phyloP scores from a whole-genome alignment of 92 coral and sea anemone genomes.

The Micromussa lordhowensis region DNA sequence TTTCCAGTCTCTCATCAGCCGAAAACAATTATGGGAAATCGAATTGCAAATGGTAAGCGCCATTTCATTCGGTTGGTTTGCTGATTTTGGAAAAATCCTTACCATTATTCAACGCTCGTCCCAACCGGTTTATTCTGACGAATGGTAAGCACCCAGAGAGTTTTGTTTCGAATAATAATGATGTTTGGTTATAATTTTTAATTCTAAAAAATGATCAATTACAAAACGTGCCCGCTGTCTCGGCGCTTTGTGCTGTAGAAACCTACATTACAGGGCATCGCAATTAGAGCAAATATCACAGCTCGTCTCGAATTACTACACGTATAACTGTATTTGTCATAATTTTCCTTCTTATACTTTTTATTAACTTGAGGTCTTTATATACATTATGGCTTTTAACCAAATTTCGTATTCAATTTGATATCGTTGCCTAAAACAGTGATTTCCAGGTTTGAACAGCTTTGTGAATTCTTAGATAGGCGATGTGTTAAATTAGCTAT shows the following conservation, averaged over 20 bases:
- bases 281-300: not conserved
- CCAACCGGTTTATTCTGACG: no score
- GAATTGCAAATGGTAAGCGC: no score
- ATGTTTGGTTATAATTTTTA: not conserved
- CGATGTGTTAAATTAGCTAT: slow-evolving; percentile 9
- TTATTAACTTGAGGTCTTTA: not conserved
- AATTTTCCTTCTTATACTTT: not conserved
- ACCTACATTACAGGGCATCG: not conserved
- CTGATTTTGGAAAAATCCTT: no score
- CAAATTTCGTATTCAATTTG: not conserved
- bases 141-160: no score
- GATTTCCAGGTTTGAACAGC: slow-evolving; percentile 5
- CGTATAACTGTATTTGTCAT: not conserved
- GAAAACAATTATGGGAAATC: no score
- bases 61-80: no score
- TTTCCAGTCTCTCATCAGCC: no score
- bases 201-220: not conserved
- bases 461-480: slow-evolving; percentile 1
- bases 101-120: no score
- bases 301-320: not conserved
- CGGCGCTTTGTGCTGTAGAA: not conserved
- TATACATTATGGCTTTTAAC: not conserved
- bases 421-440: not conserved
- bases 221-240: not conserved
- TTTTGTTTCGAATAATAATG: not conserved